Conservation (phyloP, 2,113 vertebrate genomes). For the Scomber japonicus region DNA sequence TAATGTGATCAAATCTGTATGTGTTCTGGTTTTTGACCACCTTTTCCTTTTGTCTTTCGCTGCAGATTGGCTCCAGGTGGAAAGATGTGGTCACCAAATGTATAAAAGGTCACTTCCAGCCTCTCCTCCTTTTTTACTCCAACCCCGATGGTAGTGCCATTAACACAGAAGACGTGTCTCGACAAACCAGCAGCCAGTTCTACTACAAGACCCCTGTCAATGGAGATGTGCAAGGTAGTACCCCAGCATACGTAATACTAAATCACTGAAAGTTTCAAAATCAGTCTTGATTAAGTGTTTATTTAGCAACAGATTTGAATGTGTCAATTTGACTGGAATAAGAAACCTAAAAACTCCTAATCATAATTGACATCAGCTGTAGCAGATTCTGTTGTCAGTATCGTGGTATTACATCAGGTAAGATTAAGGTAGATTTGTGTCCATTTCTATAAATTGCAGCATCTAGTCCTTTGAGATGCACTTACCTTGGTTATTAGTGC, state of each 20-base stretch:
- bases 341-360: not conserved
- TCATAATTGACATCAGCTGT: not conserved
- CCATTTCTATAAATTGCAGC: conserved; percentile 11
- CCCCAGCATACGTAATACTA: no score
- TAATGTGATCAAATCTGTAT: not conserved
- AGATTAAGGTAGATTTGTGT: conserved; percentile 4
- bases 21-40: not conserved
- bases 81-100: conserved; percentile 96
- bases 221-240: conserved; percentile 85
- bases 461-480: conserved; percentile 8
- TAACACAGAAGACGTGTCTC: conserved; percentile 87
- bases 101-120: conserved; percentile 95
- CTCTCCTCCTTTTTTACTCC: conserved; percentile 94
- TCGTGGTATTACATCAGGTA: not conserved
- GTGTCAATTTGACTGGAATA: not conserved
- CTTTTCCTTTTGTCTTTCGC: conserved; percentile 1
- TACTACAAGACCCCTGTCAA: conserved; percentile 84
- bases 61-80: conserved; percentile 93
- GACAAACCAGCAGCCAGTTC: conserved; percentile 84
- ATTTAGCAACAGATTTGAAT: not conserved
- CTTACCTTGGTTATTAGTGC: conserved; percentile 8
- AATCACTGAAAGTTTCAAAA: not conserved
- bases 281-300: not conserved
- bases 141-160: conserved; percentile 94
- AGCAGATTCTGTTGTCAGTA: not conserved